phyloP scores from a whole-genome alignment of 2,888 invertebrate species.

The Oligia fasciuncula region DNA sequence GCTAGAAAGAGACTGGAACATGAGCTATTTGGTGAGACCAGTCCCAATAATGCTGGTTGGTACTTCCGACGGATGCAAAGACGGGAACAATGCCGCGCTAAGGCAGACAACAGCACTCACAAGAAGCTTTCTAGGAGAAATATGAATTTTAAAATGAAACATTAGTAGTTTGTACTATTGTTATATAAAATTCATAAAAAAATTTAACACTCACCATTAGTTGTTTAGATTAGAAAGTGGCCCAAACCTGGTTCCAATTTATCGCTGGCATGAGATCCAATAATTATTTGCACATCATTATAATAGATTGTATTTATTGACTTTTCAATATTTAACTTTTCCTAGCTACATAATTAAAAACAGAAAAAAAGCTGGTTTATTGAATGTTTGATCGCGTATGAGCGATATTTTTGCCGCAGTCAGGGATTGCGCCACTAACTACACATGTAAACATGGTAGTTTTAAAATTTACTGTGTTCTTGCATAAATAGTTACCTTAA shows the following conservation, averaged over 20 bases:
- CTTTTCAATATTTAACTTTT: not conserved
- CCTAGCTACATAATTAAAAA: not conserved
- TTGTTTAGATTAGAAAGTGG: slow-evolving; percentile 26
- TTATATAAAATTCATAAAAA: slow-evolving; percentile 47
- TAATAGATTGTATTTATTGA: slow-evolving; percentile 9
- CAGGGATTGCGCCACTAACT: slow-evolving; percentile 7
- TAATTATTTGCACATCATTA: not conserved
- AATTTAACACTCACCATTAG: slow-evolving; percentile 34
- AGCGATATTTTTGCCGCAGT: slow-evolving; percentile 16
- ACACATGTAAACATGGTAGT: slow-evolving; percentile 12
- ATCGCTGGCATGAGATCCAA: slow-evolving; percentile 32
- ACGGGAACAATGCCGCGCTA: slow-evolving; percentile 85
- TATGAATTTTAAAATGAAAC: slow-evolving; percentile 84
- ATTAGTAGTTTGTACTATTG: slow-evolving; percentile 65
- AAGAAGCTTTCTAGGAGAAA: slow-evolving; percentile 79
- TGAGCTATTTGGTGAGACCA: slow-evolving; percentile 80
- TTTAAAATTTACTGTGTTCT: slow-evolving; percentile 41
- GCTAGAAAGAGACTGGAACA: slow-evolving; percentile 82
- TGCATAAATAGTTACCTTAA: slow-evolving; percentile 29
- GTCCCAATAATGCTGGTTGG: slow-evolving; percentile 83
- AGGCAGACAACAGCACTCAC: slow-evolving; percentile 80
- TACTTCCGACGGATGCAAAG: slow-evolving; percentile 87
- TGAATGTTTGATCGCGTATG: slow-evolving; percentile 14
- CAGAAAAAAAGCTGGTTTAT: not conserved
- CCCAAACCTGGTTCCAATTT: slow-evolving; percentile 22